Percentiles rank a stretch among this genome's conserved stretches.
These are phyloP conservation scores for Gephyroberyx darwinii DNA, from an alignment of 2,797 vertebrate species.

Conservation along the genomic window DNA sequence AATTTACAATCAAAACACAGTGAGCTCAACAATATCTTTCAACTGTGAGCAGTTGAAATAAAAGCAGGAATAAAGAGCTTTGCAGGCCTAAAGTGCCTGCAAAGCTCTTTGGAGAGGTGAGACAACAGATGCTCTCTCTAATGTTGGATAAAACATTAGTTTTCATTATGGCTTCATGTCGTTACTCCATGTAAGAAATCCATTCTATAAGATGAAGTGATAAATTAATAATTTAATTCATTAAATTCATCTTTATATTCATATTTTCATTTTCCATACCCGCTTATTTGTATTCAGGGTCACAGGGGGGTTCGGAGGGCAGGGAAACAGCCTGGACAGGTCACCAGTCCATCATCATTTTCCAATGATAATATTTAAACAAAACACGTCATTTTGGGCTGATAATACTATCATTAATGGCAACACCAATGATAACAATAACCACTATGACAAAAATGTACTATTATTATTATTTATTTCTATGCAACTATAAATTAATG, in stretches of 20 bases:
- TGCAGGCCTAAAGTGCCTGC: not conserved
- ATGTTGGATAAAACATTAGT: constrained; percentile 21
- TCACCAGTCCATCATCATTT: too few relatives aligned
- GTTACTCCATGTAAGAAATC: not conserved
- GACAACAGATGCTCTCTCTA: constrained; percentile 37
- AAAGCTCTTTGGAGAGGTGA: constrained; percentile 42
- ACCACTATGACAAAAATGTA: not conserved
- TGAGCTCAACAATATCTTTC: constrained; percentile 27
- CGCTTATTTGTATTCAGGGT: too few relatives aligned
- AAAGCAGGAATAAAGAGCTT: constrained; percentile 27
- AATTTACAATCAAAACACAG: constrained; percentile 51
- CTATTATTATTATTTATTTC: too few relatives aligned
- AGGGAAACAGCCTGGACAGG: too few relatives aligned
- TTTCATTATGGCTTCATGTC: constrained; percentile 12
- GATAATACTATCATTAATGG: not conserved
- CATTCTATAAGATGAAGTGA: not conserved
- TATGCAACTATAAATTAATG: not conserved
- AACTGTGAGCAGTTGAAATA: not conserved
- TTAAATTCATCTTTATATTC: not conserved
- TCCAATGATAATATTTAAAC: not conserved
- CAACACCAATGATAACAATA: not conserved
- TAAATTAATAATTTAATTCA: not conserved
- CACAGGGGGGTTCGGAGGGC: too few relatives aligned
- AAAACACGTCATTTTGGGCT: not conserved
- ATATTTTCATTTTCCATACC: too few relatives aligned